A percentile compares a stretch with the other conserved stretches of the same genome.
Evolutionary conservation across 2,888 invertebrate genomes (phyloP).

Genomic region (Meiosimyza decipiens): DNA sequence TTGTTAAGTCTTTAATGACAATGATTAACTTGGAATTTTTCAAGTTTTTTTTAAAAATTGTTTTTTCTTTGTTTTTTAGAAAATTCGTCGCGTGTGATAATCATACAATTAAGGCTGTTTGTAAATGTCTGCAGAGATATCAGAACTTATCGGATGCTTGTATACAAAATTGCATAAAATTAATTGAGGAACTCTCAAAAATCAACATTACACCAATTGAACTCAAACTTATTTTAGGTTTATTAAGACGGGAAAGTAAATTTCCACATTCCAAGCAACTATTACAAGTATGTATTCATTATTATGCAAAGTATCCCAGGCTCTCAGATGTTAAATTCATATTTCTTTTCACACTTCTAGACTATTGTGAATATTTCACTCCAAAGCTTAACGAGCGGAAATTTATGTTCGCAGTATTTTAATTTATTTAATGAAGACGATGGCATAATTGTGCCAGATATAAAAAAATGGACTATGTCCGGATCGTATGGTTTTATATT

Average conservation of each 20-base stretch:
- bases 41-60: background rate
- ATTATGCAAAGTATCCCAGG: too few relatives aligned
- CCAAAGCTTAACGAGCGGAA: conserved; percentile 60
- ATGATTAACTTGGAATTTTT: conserved; percentile 1
- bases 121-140: conserved; percentile 66
- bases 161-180: conserved; percentile 69
- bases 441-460: conserved; percentile 70
- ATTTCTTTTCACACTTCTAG: conserved; percentile 44
- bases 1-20: background rate
- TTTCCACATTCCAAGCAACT: conserved; percentile 62
- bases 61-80: conserved; percentile 59
- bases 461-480: conserved; percentile 71
- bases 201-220: conserved; percentile 71
- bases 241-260: conserved; percentile 58
- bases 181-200: conserved; percentile 71
- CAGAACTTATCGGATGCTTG: conserved; percentile 66
- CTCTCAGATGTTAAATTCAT: background rate
- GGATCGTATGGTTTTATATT: conserved; percentile 71
- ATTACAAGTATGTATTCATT: conserved; percentile 55
- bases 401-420: conserved; percentile 69
- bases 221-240: conserved; percentile 70
- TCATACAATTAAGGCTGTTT: conserved; percentile 68
- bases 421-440: conserved; percentile 67
- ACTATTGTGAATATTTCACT: conserved; percentile 62
- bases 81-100: conserved; percentile 70